Percentiles rank a stretch among this genome's conserved stretches.
phyloP scores from a whole-genome alignment of 2,888 invertebrate genomes.

The Ophonus ardosiacus region DNA sequence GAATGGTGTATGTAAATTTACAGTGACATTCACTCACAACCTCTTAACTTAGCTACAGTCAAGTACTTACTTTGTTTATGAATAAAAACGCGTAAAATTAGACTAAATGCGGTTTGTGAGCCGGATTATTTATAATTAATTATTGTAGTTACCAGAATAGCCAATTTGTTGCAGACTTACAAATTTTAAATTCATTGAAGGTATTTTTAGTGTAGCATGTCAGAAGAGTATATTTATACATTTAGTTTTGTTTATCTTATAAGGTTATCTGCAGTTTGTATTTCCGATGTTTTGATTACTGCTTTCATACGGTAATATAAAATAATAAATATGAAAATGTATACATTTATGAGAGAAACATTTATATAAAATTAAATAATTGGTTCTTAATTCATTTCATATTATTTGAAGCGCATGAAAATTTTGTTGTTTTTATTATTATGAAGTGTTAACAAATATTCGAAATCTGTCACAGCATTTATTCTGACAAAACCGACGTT shows the following conservation, averaged over 20 bases:
- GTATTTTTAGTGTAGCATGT: background rate
- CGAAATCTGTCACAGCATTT: too few species aligned
- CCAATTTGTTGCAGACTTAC: background rate
- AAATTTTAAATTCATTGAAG: background rate
- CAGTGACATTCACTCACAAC: background rate
- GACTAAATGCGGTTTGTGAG: slow-evolving; percentile 9
- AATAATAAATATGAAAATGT: too few species aligned
- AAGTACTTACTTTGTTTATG: slow-evolving; percentile 20
- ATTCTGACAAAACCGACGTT: too few species aligned
- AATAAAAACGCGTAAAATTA: slow-evolving; percentile 2
- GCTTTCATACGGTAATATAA: too few species aligned
- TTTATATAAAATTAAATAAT: too few species aligned
- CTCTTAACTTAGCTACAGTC: background rate
- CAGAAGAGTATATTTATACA: slow-evolving; percentile 7
- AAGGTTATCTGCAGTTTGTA: too few species aligned
- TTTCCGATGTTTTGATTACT: too few species aligned
- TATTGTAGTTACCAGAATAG: background rate
- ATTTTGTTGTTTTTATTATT: too few species aligned
- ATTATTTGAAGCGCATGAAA: too few species aligned
- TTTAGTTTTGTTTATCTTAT: background rate
- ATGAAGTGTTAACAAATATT: too few species aligned
- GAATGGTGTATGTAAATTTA: slow-evolving; percentile 44
- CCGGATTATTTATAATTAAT: background rate
- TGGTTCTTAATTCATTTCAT: too few species aligned
- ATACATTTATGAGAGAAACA: too few species aligned